Evolutionary conservation across 2,113 vertebrate species (phyloP), one percentile per base, ranked within the genome.

Genomic region (Monopterus albus): DNA sequence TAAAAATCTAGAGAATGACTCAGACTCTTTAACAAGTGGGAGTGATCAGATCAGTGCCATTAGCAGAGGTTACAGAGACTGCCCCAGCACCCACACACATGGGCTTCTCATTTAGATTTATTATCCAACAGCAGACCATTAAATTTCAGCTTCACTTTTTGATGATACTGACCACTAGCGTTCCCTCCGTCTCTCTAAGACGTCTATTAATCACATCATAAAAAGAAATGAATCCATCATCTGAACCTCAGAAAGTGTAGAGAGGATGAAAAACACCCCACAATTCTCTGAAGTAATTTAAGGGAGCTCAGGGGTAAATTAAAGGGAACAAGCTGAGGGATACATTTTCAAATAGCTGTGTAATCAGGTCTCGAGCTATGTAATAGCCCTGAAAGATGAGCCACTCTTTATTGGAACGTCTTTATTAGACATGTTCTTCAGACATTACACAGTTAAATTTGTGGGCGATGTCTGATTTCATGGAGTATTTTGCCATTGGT

Each of bases 271-370:
- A 55, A 67, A 65, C n/a, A n/a, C 72, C 20, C 62, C 42, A 68
- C 49, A 79, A 78, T 83, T 83, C 85, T 91, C 78, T 72, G 64
- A 89, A 89, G 84, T 89, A 74, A 85, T 92, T 91, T 92, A 88
- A 85, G 51, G 73, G 75, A 73, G 88, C 89, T 88, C 86, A 83
- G 79, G 87, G 85, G 74, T 70, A 86, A 88, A 89, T 88, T 82
- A 85, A 90, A 87, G 77, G 56, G 83, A 89, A 88, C 79, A 84
- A 87, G 86, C 82, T 80, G 73, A 88, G 88, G 80, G 84, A 89
- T 78, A 78, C 81, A 49, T 89, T 88, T 85, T 81, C 81, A 91
- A 88, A 91, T 88, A 78, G 75, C 86, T 89, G 86, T 82, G 82
- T 90, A 81, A 89, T 91, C 76, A 82, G 73, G 81, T 83, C 81